Conservation (phyloP, 2,888 invertebrate genomes). For the Hyposoter didymator region DNA sequence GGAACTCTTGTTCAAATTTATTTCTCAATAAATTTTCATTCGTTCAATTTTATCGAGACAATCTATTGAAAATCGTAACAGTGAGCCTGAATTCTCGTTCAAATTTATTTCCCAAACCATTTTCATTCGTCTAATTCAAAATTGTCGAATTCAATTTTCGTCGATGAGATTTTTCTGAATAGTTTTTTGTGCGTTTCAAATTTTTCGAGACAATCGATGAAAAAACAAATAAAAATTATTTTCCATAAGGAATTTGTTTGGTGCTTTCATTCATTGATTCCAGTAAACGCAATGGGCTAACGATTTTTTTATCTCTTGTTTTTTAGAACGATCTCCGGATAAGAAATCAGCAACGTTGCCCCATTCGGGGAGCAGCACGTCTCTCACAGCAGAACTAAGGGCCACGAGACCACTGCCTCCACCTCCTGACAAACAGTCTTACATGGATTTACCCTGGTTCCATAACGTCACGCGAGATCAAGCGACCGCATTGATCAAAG, state of each 20-base stretch:
- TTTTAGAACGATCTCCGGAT: slow-evolving; percentile 80
- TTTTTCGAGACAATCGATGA: background rate
- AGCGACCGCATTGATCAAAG: slow-evolving; percentile 78
- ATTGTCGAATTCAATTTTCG: background rate
- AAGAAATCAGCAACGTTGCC: slow-evolving; percentile 80
- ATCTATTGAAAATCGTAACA: background rate
- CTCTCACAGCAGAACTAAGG: slow-evolving; percentile 75
- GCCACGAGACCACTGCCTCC: slow-evolving; percentile 80
- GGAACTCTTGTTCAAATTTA: background rate
- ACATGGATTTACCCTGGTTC: slow-evolving; percentile 80
- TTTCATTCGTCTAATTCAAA: background rate
- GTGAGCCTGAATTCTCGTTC: too few species aligned
- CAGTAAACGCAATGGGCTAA: background rate
- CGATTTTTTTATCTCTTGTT: slow-evolving; percentile 8
- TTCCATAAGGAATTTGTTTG: too few species aligned
- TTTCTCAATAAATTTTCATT: background rate
- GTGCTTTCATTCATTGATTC: background rate
- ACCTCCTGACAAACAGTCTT: slow-evolving; percentile 77
- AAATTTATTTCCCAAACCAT: background rate
- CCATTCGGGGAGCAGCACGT: slow-evolving; percentile 76
- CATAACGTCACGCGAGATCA: slow-evolving; percentile 81
- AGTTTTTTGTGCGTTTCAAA: background rate
- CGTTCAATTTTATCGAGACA: too few species aligned
- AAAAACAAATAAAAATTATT: background rate
- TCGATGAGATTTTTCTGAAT: background rate